Base-by-base conservation (phyloP, 2,888 invertebrate species). In the Drosophila paranaensis region DNA sequence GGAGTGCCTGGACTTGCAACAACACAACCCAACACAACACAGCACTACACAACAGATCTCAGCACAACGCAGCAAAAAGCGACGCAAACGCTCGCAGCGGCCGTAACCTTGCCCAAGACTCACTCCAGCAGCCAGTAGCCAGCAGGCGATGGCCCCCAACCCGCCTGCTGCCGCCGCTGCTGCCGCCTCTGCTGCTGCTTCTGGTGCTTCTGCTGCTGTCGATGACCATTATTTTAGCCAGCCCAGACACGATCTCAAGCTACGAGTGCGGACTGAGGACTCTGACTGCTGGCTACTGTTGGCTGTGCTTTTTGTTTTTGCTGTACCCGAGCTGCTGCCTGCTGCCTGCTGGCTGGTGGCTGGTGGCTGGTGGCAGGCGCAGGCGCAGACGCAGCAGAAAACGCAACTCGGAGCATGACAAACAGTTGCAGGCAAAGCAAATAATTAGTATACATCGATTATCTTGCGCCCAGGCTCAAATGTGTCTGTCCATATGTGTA, bases 371-470 rank as follows among this genome's bases (percentile, higher is more conserved):
- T 51, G 10, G 25, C 20, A 58, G 60, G 20, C 43, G 39, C 55
- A 46, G 51, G 11, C 37, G 50, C 25, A n/a, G 39, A 42, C 54
- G 53, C 33, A 53, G 6, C 30, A 40, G 30, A 33, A 33, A 42
- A 71, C 46, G 60, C 65, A 65, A 57, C 53, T 60, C 60, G 60
- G 57, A 84, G 89, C 84, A 87, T 89, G 89, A 89, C 84, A 89
- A 87, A 84, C 89, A 89, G 84, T 89, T 87, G 89, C 84, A 89
- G 85, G 65, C 89, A 86, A 86, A 88, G 86, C 89, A 86, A 86
- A 86, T 86, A 86, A 86, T 86, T 86, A 86, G 86, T 86, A 89
- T 86, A 86, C 89, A 86, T 86, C 86, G 86, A 86, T 86, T 86
- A 86, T 86, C 85, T 85, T 85, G 82, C 88, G 80, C 80, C 67